Percentiles rank a stretch among this genome's conserved stretches.
Evolutionary conservation across 2,888 invertebrate species (phyloP).

Genomic region (Phlogophora meticulosa): DNA sequence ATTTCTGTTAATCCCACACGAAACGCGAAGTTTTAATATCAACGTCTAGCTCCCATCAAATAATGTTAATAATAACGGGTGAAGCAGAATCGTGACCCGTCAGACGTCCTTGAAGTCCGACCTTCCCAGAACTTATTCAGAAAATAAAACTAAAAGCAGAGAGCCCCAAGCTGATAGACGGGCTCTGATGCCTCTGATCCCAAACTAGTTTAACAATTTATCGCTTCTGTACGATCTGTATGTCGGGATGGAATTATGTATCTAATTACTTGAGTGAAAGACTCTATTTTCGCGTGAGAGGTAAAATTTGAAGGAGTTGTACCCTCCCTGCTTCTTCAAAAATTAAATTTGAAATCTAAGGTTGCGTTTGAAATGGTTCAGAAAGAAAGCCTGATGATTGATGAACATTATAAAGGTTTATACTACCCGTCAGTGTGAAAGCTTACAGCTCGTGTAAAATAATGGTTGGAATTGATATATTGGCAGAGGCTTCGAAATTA

Average conservation of each 20-base stretch:
- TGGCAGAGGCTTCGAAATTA: slow-evolving; percentile 67
- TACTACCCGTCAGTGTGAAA: slow-evolving; percentile 73
- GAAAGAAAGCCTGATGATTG: slow-evolving; percentile 72
- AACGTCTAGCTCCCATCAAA: slow-evolving; percentile 62
- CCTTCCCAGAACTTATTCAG: slow-evolving; percentile 84
- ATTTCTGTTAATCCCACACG: slow-evolving; percentile 50
- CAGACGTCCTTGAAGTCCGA: slow-evolving; percentile 82
- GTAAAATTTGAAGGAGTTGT: slow-evolving; percentile 49
- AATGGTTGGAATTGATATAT: slow-evolving; percentile 68
- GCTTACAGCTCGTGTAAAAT: slow-evolving; percentile 66
- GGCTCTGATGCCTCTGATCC: slow-evolving; percentile 69
- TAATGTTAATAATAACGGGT: slow-evolving; percentile 71
- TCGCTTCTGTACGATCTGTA: slow-evolving; percentile 76
- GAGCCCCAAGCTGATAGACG: slow-evolving; percentile 75
- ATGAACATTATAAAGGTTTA: slow-evolving; percentile 66
- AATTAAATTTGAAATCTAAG: slow-evolving; percentile 71
- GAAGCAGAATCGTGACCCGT: slow-evolving; percentile 70
- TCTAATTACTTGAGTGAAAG: slow-evolving; percentile 73
- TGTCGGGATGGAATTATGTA: slow-evolving; percentile 70
- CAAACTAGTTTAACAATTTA: slow-evolving; percentile 80
- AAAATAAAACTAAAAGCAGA: slow-evolving; percentile 82
- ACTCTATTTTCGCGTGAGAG: slow-evolving; percentile 67
- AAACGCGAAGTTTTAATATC: slow-evolving; percentile 55
- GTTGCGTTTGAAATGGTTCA: slow-evolving; percentile 66
- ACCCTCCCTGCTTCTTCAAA: slow-evolving; percentile 63